Evolutionary conservation across 2,797 vertebrate genomes (phyloP).

Genomic region (Anniella stebbinsi): DNA sequence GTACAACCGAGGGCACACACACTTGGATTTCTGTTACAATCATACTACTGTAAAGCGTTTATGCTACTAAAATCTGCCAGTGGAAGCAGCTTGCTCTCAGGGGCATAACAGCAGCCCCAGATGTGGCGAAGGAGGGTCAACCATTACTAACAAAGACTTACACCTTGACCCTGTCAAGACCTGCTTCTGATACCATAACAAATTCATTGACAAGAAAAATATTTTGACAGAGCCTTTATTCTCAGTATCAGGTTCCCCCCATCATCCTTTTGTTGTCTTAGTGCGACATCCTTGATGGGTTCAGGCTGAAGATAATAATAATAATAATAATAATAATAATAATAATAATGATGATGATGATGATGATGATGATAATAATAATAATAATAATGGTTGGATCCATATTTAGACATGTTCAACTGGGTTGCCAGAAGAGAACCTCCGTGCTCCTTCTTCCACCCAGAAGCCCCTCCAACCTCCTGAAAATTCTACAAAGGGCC

Average conservation of each 20-base stretch:
- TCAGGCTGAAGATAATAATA: too few relatives aligned
- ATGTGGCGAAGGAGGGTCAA: not conserved
- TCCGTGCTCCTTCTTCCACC: too few relatives aligned
- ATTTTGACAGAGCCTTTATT: not conserved
- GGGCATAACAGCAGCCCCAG: not conserved
- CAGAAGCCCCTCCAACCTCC: too few relatives aligned
- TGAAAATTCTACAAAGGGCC: too few relatives aligned
- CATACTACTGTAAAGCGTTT: not conserved
- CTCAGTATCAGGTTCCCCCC: not conserved
- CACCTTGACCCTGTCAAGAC: not conserved
- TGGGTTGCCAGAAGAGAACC: too few relatives aligned
- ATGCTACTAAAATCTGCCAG: not conserved
- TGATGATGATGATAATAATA: too few relatives aligned
- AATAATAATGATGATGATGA: too few relatives aligned
- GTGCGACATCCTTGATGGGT: not conserved
- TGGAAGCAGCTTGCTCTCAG: not conserved
- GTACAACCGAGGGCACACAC: fast-evolving
- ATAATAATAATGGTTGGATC: too few relatives aligned
- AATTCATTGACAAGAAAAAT: not conserved
- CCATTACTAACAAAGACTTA: not conserved
- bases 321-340: too few relatives aligned
- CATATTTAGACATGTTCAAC: too few relatives aligned
- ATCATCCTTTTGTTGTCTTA: not conserved
- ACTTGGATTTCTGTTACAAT: constrained; percentile 11
- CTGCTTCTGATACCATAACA: not conserved